A percentile compares a stretch with the other conserved stretches of the same genome.
Evolutionary conservation across 2,113 vertebrate genomes (phyloP).

Genomic region (Nothobranchius kuhntae): DNA sequence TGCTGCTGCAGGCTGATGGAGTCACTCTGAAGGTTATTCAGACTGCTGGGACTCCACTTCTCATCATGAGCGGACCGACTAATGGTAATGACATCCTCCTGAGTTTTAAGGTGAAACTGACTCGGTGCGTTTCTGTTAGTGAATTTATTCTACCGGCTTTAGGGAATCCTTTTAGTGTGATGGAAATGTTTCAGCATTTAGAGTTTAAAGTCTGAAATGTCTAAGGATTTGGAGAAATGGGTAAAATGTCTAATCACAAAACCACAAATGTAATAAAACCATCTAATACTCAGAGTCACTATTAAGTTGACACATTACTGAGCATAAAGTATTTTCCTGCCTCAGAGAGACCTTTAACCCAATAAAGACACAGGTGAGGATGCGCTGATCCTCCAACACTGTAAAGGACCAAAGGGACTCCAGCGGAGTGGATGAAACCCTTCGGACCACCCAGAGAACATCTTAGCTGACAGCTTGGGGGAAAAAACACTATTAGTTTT

Average conservation of each 20-base stretch:
- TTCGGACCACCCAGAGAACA: neutral
- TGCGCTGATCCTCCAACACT: neutral
- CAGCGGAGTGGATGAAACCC: slow-evolving; percentile 4
- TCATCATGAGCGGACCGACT: slow-evolving; percentile 65
- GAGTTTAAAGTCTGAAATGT: no score
- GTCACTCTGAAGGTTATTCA: slow-evolving; percentile 19
- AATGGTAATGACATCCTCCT: slow-evolving; percentile 47
- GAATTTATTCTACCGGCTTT: no score
- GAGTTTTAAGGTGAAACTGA: no score
- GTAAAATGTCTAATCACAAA: no score
- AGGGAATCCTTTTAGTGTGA: no score
- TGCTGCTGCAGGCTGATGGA: slow-evolving; percentile 10
- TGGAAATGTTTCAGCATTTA: neutral
- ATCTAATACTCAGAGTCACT: no score
- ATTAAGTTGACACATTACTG: neutral
- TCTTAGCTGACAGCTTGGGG: neutral
- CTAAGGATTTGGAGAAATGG: no score
- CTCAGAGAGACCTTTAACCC: slow-evolving; percentile 15
- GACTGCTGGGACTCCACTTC: slow-evolving; percentile 31
- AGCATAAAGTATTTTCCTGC: no score
- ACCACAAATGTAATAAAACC: no score
- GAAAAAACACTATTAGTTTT: slow-evolving; percentile 8
- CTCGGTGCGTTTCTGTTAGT: no score
- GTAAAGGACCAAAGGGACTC: slow-evolving; percentile 7
- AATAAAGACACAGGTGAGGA: slow-evolving; percentile 7